Evolutionary conservation across 2,797 vertebrate species (phyloP).

Genomic region (Columba guinea): DNA sequence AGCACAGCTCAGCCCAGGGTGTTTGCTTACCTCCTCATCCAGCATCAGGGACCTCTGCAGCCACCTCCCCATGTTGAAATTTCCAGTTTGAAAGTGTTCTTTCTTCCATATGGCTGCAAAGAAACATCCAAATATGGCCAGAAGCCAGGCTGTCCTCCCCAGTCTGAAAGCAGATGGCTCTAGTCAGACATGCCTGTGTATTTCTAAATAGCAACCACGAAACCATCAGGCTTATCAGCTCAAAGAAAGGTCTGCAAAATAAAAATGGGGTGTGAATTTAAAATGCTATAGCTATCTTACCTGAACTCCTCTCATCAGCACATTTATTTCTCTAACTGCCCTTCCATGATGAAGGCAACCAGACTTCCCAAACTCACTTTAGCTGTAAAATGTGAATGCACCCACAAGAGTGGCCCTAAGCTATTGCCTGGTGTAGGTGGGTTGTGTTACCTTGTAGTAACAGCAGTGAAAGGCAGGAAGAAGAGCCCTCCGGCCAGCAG

Average conservation of each 20-base stretch:
- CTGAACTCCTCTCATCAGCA: background rate
- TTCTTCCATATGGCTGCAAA: slow-evolving; percentile 32
- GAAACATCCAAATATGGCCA: slow-evolving; percentile 36
- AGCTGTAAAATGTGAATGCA: background rate
- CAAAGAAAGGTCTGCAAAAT: slow-evolving; percentile 6
- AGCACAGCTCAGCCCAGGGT: background rate
- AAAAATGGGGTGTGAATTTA: slow-evolving; percentile 27
- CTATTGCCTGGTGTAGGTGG: background rate
- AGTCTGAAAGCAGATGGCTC: slow-evolving; percentile 45
- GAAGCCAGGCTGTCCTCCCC: slow-evolving; percentile 26
- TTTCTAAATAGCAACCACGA: slow-evolving; percentile 17
- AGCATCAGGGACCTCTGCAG: background rate
- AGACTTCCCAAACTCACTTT: background rate
- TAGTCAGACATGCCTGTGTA: slow-evolving; percentile 33
- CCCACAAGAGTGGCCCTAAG: background rate
- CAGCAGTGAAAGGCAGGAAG: background rate
- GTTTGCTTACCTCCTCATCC: background rate
- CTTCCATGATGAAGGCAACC: background rate
- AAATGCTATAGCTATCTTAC: background rate
- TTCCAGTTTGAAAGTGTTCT: slow-evolving; percentile 13
- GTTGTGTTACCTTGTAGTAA: background rate
- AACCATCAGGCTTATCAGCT: slow-evolving; percentile 8
- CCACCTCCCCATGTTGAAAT: background rate
- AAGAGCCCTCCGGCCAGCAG: background rate
- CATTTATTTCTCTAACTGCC: background rate